Base-by-base conservation (phyloP, 2,888 invertebrate species). In the Perizoma flavofasciatum region DNA sequence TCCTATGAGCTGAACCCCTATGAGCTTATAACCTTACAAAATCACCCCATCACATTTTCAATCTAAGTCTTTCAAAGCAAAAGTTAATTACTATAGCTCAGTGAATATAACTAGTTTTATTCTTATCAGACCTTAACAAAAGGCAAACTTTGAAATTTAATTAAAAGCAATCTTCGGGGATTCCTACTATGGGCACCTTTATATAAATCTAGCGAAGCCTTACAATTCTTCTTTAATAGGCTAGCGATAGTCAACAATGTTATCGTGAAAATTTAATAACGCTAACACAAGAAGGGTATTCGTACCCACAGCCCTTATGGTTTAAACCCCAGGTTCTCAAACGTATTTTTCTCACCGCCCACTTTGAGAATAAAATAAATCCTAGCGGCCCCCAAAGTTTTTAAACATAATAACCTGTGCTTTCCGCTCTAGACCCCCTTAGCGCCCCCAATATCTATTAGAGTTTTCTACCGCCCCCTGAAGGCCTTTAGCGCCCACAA, bases 231-330 rank as follows among this genome's bases (percentile, higher is more conserved):
- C 80, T 82, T 78, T 77, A 85, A 83, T 83, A 82, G 79, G 75
- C 73, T 68, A 75, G 72, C 69, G 69, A 72, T 73, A 72, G 70
- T 73, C 67, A 68, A 75, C 77, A 74, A 71, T 76, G 77, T 79
- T 84, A 86, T 85, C 82, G 75, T 76, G 73, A 71, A 83, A 85
- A 83, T 83, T 83, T 86, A 86, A 85, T 86, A 85, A 83, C 80
- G 77, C 71, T 75, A 72, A 75, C 78, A 78, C 79, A 79, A 76
- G 77, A 73, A 72, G 69, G 63, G 49, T 54, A 22, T 50, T 59
- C 33, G 33, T 53, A 75, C 74, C 73, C 66, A 82, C 74, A 10
- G 71, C 0, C 37, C 0, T 4, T 1, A 5, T 52, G 57, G 40
- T 47, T 56, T 39, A 22, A 22, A 22, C 22, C n/a, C n/a, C n/a